phyloP scores from a whole-genome alignment of 2,888 invertebrate species.

The Megalurothrips usitatus region DNA sequence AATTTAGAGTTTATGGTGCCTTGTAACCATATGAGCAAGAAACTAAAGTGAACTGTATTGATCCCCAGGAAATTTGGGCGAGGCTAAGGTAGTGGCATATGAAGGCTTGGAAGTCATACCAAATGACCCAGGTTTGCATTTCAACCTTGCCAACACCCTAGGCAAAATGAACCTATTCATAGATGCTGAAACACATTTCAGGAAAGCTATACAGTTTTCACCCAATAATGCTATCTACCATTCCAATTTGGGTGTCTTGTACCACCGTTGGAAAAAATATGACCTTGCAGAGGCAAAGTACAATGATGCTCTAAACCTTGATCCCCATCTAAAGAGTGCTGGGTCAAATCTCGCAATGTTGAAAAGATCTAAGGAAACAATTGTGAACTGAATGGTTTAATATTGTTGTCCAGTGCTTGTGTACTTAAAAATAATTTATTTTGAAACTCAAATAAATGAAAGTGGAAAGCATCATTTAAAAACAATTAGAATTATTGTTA shows the following conservation, averaged over 20 bases:
- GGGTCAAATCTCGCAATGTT: constrained; percentile 56
- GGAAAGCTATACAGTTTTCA: constrained; percentile 64
- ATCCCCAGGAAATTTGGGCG: constrained; percentile 56
- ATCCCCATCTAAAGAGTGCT: constrained; percentile 65
- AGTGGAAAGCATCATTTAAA: no score
- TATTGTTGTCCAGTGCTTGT: not conserved
- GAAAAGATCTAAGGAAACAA: not conserved
- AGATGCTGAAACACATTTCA: constrained; percentile 77
- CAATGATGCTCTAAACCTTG: constrained; percentile 64
- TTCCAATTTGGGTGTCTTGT: constrained; percentile 92
- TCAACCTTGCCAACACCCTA: constrained; percentile 81
- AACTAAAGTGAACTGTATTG: constrained; percentile 30
- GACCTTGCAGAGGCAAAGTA: constrained; percentile 71
- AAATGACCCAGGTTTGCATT: constrained; percentile 70
- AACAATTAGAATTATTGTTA: no score
- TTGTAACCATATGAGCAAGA: constrained; percentile 29
- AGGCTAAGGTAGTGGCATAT: constrained; percentile 66
- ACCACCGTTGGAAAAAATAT: constrained; percentile 83
- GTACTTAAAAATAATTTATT: not conserved
- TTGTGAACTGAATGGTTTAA: not conserved
- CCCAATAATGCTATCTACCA: constrained; percentile 73
- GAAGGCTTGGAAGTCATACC: constrained; percentile 68
- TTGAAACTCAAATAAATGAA: not conserved
- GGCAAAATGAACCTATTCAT: constrained; percentile 75
- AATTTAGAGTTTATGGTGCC: not conserved